phyloP scores from a whole-genome alignment of 2,113 vertebrate genomes.

The Vicugna pacos region DNA sequence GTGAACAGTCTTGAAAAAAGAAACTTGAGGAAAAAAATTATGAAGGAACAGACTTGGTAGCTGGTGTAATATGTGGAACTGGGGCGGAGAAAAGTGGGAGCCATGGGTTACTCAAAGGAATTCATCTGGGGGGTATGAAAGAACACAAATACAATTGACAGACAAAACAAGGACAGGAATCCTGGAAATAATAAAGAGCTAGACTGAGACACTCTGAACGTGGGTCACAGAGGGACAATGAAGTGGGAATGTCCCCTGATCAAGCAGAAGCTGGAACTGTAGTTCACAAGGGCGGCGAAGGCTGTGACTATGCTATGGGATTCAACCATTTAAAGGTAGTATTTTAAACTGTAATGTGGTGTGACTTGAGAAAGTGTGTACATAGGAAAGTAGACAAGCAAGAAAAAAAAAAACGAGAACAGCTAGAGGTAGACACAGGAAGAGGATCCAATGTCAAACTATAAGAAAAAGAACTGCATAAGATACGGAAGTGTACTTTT shows the following conservation, averaged over 20 bases:
- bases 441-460: background rate
- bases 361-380: background rate
- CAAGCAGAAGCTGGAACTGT: background rate
- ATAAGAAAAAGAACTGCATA: background rate
- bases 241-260: background rate
- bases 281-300: background rate
- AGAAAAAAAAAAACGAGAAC: background rate
- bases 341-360: background rate
- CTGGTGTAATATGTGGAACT: background rate
- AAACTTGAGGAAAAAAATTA: slow-evolving; percentile 1
- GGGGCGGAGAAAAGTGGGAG: background rate
- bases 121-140: background rate
- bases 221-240: background rate
- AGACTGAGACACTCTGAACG: background rate
- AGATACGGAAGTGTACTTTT: background rate
- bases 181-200: background rate
- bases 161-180: background rate
- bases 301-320: background rate
- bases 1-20: background rate
- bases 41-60: background rate
- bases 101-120: background rate
- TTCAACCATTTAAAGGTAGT: background rate
- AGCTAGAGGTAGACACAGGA: background rate
- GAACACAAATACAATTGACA: background rate
- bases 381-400: background rate